Conservation (phyloP, 2,888 invertebrate species). For the Tuberolachnus salignus region DNA sequence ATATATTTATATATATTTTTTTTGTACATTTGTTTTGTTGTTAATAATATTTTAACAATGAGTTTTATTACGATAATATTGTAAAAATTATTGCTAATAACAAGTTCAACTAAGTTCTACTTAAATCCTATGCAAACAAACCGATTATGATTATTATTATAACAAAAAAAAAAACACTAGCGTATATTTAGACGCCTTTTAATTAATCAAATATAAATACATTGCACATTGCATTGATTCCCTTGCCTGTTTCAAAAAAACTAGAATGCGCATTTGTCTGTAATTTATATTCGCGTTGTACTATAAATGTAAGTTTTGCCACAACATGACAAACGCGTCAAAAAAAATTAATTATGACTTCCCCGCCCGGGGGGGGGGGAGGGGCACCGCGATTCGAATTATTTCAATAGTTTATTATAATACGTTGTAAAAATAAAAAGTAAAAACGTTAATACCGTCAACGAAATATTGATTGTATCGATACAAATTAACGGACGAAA, state of each 20-base stretch:
- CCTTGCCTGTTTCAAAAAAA: slow-evolving; percentile 27
- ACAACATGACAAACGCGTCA: too few species aligned
- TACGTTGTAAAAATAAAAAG: slow-evolving; percentile 17
- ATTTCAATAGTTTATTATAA: not conserved
- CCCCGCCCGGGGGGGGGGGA: too few species aligned
- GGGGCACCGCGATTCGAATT: too few species aligned
- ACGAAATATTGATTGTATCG: slow-evolving; percentile 30
- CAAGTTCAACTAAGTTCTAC: slow-evolving; percentile 6
- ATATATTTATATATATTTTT: too few species aligned
- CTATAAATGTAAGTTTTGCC: not conserved
- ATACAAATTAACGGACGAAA: too few species aligned
- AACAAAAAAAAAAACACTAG: not conserved
- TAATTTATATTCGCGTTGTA: not conserved
- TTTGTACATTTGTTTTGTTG: too few species aligned
- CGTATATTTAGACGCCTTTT: not conserved
- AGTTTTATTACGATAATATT: not conserved
- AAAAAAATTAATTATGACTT: too few species aligned
- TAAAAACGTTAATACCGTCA: slow-evolving; percentile 11
- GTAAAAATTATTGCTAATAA: slow-evolving; percentile 7
- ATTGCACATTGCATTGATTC: slow-evolving; percentile 30
- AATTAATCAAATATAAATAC: slow-evolving; percentile 11
- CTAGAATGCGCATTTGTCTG: not conserved
- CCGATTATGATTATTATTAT: not conserved
- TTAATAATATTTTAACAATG: slow-evolving; percentile 1
- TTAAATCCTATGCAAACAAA: slow-evolving; percentile 12